Percentiles rank a stretch among this genome's conserved stretches.
phyloP scores from a whole-genome alignment of 1,140 invertebrate genomes.

The Helicoverpa armigera region DNA sequence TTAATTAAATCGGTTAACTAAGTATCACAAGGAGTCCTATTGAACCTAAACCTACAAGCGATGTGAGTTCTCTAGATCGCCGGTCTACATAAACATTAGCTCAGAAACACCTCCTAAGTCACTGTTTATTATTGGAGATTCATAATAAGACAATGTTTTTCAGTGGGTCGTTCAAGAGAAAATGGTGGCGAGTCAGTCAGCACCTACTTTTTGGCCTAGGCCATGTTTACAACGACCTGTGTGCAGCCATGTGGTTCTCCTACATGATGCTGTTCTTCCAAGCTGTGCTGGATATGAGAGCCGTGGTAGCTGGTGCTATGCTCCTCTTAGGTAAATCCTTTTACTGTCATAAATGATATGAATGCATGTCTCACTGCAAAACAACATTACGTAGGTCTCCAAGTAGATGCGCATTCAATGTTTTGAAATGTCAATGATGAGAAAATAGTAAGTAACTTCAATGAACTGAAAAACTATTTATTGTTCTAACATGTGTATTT shows the following conservation, averaged over 20 bases:
- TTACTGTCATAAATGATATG: too few relatives aligned
- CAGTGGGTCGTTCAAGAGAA: slow-evolving; percentile 67
- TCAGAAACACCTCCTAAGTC: neutral
- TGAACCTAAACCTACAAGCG: neutral
- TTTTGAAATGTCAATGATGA: too few relatives aligned
- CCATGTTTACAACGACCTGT: slow-evolving; percentile 96
- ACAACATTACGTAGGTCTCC: too few relatives aligned
- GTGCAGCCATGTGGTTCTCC: slow-evolving; percentile 97
- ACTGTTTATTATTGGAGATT: neutral
- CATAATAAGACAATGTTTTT: slow-evolving; percentile 8
- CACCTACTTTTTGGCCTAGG: slow-evolving; percentile 92
- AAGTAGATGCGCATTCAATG: too few relatives aligned
- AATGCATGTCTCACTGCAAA: too few relatives aligned
- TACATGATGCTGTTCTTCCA: slow-evolving; percentile 96
- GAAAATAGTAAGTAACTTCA: too few relatives aligned
- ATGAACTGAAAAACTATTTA: too few relatives aligned
- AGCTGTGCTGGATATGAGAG: slow-evolving; percentile 91
- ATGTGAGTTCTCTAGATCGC: neutral
- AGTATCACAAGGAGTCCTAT: too few relatives aligned
- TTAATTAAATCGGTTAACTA: too few relatives aligned
- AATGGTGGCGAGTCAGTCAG: slow-evolving; percentile 81
- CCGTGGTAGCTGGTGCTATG: slow-evolving; percentile 91
- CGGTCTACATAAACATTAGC: slow-evolving; percentile 5
- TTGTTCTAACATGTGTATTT: too few relatives aligned
- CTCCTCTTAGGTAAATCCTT: slow-evolving; percentile 89